Conservation (phyloP, 2,113 vertebrate species). For the Mobula hypostoma region DNA sequence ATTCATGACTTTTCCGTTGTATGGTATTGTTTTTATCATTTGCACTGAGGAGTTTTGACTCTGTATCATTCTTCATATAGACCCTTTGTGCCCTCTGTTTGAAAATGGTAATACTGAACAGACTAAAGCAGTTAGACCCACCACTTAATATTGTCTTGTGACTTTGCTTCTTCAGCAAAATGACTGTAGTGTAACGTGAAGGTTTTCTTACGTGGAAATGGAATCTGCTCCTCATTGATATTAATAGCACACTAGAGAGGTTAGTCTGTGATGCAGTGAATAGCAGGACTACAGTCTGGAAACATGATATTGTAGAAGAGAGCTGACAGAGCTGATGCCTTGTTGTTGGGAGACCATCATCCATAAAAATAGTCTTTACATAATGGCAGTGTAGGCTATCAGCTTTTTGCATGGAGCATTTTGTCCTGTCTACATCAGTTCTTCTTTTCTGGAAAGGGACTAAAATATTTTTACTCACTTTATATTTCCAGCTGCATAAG, state of each 20-base stretch:
- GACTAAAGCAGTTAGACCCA: slow-evolving; percentile 49
- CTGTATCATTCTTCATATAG: slow-evolving; percentile 48
- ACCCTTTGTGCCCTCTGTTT: slow-evolving; percentile 61
- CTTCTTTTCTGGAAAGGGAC: slow-evolving; percentile 54
- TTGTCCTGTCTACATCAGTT: slow-evolving; percentile 48
- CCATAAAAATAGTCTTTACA: slow-evolving; percentile 57
- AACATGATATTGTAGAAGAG: slow-evolving; percentile 61
- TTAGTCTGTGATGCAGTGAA: slow-evolving; percentile 57
- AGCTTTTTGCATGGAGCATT: slow-evolving; percentile 27
- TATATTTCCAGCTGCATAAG: slow-evolving; percentile 41
- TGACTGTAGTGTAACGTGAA: slow-evolving; percentile 53
- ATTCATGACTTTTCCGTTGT: slow-evolving; percentile 8
- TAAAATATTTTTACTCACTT: slow-evolving; percentile 44
- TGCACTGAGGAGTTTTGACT: no score
- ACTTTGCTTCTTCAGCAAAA: slow-evolving; percentile 53
- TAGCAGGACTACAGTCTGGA: slow-evolving; percentile 58
- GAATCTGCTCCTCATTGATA: slow-evolving; percentile 75
- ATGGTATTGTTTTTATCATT: neutral
- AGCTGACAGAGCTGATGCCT: slow-evolving; percentile 61
- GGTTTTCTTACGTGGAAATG: slow-evolving; percentile 69
- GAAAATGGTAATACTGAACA: slow-evolving; percentile 49
- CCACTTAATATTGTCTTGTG: slow-evolving; percentile 54
- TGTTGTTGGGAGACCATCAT: slow-evolving; percentile 56
- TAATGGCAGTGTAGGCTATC: slow-evolving; percentile 54
- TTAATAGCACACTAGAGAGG: slow-evolving; percentile 76